Base-by-base conservation (phyloP, 2,888 invertebrate genomes). In the Galeopsomyia nigrocyanea region DNA sequence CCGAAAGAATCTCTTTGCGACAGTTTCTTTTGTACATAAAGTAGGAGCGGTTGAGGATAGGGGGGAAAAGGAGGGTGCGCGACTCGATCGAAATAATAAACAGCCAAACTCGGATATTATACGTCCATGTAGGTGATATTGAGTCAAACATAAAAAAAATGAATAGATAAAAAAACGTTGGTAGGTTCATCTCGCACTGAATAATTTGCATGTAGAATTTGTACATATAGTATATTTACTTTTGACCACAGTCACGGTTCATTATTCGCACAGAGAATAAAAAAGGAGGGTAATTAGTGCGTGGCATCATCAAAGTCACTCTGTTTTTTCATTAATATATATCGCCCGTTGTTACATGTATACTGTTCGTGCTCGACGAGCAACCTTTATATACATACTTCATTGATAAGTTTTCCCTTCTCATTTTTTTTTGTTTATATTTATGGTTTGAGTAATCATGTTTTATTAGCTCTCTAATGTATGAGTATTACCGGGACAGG, bases 1-100 rank as follows among this genome's bases (percentile, higher is more conserved):
- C 86, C 85, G 82, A 83, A 82, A 77, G 77, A 82, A 82, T 83
- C 81, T 83, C 81, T 74, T 26, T n/a, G 17, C 60, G 67, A 49
- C 26, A 46, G 67, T 72, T 76, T 76, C 71, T 71, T 74, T 76
- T 74, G 74, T 76, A 76, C 64, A 76, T 76, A 39, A 39, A 39
- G 7, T 39, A 39, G 39, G 26, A 39, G 10, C 10, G 39, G 13
- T 39, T 39, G 5, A 13, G 10, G 13, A 10, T 39, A 72, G 67
- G 57, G 58, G 26, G 26, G 26, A 5, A 26, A 5, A 26, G 2
- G 26, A 26, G 26, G 26, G 66, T 70, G 65, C 64, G 76, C 67
- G 75, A 73, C 71, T 73, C 73, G 62, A 75, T 68, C 64, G 65
- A 68, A 65, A 61, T 9, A 39, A 13, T 19, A 39, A 13, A 39